Percentiles rank a stretch among this genome's conserved stretches.
Evolutionary conservation across 2,888 invertebrate species (phyloP).

Genomic region (Drosophila colorata): DNA sequence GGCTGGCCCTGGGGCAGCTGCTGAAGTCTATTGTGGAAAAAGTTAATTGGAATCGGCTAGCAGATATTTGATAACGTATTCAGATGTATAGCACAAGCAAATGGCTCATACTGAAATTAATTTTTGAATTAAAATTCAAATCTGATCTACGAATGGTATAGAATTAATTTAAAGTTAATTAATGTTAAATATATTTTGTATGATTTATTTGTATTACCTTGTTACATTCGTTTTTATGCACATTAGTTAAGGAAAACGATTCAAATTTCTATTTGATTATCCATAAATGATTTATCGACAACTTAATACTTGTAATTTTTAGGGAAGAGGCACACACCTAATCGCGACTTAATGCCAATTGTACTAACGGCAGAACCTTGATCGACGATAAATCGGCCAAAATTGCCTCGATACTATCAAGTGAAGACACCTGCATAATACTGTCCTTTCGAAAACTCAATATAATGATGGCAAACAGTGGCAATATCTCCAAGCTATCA

Average conservation of each 20-base stretch:
- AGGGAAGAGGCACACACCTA: slow-evolving; percentile 56
- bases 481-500: slow-evolving; percentile 95
- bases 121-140: too few relatives aligned
- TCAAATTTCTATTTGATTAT: neutral
- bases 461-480: slow-evolving; percentile 94
- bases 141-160: too few relatives aligned
- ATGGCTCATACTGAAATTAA: too few relatives aligned
- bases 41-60: too few relatives aligned
- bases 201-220: too few relatives aligned
- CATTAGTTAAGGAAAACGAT: neutral
- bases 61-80: too few relatives aligned
- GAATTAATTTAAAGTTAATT: too few relatives aligned
- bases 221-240: too few relatives aligned
- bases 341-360: slow-evolving; percentile 91
- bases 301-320: slow-evolving; percentile 14
- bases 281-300: neutral
- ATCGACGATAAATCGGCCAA: slow-evolving; percentile 95
- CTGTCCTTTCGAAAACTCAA: slow-evolving; percentile 94
- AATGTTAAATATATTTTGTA: too few relatives aligned
- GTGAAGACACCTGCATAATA: slow-evolving; percentile 90
- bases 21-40: neutral
- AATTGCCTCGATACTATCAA: slow-evolving; percentile 94
- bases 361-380: slow-evolving; percentile 93
- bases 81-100: too few relatives aligned
- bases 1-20: neutral